phyloP scores from a whole-genome alignment of 2,113 vertebrate species.

The Lathamus discolor region DNA sequence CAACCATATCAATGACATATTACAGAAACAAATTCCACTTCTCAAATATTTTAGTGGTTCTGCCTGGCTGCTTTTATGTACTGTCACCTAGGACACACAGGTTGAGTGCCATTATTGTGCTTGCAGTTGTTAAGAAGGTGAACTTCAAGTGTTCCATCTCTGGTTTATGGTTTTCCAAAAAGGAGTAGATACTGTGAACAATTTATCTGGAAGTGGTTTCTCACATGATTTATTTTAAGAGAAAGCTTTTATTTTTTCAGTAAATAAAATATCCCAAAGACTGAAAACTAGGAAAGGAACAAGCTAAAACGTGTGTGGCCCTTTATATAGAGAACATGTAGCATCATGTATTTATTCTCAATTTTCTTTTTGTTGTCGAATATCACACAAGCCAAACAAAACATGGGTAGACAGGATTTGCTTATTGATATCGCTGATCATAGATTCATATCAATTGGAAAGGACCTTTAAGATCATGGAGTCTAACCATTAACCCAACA shows the following conservation, averaged over 20 bases:
- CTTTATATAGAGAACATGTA: neutral
- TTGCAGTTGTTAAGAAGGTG: neutral
- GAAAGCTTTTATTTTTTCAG: neutral
- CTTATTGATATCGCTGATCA: slow-evolving; percentile 3
- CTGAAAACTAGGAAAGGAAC: neutral
- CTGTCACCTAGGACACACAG: neutral
- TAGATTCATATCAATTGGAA: neutral
- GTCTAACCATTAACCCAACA: neutral
- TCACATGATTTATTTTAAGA: neutral
- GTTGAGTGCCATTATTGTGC: neutral
- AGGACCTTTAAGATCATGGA: neutral
- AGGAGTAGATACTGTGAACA: neutral
- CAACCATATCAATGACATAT: neutral
- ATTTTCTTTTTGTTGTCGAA: neutral
- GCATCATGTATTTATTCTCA: neutral
- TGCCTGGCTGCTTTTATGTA: neutral
- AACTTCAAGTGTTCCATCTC: neutral
- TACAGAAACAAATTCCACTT: neutral
- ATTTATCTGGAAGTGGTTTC: neutral
- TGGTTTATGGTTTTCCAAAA: neutral
- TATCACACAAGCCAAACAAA: neutral
- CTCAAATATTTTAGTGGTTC: neutral
- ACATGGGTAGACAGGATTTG: neutral
- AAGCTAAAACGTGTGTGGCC: neutral
- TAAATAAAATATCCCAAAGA: neutral